Evolutionary conservation across 2,888 invertebrate genomes (phyloP), one percentile per base, ranked within the genome.

Genomic region (Furcula furcula): DNA sequence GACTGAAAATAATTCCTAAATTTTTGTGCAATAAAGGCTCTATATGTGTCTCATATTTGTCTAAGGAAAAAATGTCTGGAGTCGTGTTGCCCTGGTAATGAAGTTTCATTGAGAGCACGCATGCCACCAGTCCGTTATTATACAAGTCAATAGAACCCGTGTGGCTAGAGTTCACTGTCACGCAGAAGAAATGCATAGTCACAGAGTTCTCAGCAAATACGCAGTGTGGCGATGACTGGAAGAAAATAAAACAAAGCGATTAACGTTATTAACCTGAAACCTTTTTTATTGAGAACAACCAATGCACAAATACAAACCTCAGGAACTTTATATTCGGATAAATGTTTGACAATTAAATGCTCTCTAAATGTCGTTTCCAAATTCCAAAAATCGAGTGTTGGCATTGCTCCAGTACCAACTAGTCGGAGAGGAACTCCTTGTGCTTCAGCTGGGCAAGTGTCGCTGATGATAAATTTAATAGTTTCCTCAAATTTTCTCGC

Each of bases 281-380:
- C 19, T 10, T 15, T n/a, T 2, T 7, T 19, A 21, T 25, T 9
- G 3, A 12, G 19, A 12, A 14, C 0, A 37, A 10, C 3, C 9
- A 7, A 7, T 7, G 3, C 2, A 7, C 14, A 3, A n/a, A 6
- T 2, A 11, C 20, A 29, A 63, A 87, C 87, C 78, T 89, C 87
- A 1, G 83, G 86, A 22, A 82, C 78, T 55, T 83, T 74, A 45
- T 91, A 90, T 40, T 91, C 90, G 0, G 76, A 57, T 28, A 90
- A 54, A 34, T 72, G 78, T 54, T 91, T 86, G 0, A 91, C 89
- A 37, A 92, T 81, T 11, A 90, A 79, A 54, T 91, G 91, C 63
- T 92, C 91, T 39, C 86, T 83, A 59, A 93, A 93, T 0, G 93
- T 91, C 2, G 80, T 85, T 32, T 90, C 83, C 12, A 90, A 63